Conservation (phyloP, 2,113 vertebrate species). For the Chamaea fasciata region DNA sequence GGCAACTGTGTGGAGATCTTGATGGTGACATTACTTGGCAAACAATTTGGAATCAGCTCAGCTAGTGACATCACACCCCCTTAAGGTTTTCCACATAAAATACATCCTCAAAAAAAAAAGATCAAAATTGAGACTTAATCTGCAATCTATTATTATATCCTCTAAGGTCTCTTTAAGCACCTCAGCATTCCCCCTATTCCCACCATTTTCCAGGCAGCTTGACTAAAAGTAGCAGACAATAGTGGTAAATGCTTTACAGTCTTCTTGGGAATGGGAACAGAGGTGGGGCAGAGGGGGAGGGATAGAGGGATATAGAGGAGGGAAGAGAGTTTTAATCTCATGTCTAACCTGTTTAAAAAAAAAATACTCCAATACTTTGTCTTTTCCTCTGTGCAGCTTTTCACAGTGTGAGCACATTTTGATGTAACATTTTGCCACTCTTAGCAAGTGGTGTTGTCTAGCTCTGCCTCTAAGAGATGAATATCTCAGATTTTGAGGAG, state of each 20-base stretch:
- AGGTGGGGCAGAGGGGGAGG: background rate
- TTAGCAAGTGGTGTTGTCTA: background rate
- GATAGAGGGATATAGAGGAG: background rate
- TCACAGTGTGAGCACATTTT: background rate
- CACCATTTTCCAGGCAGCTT: background rate
- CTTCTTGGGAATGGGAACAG: background rate
- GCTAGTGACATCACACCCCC: constrained; percentile 71
- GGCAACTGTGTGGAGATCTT: constrained; percentile 55
- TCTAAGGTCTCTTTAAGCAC: constrained; percentile 50
- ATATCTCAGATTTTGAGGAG: background rate
- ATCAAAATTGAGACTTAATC: constrained; percentile 45
- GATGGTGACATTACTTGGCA: constrained; percentile 71
- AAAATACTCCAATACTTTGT: background rate
- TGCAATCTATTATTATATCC: constrained; percentile 67
- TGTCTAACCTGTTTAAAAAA: background rate
- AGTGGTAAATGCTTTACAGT: background rate
- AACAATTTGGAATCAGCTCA: constrained; percentile 70
- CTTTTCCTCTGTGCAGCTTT: background rate
- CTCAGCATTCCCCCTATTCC: background rate
- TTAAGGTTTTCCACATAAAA: constrained; percentile 76
- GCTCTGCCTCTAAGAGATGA: background rate
- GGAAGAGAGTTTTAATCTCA: background rate
- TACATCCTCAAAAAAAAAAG: constrained; percentile 26
- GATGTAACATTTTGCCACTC: background rate
- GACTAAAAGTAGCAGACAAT: constrained; percentile 25